Evolutionary conservation across 2,888 invertebrate genomes (phyloP), one percentile per base, ranked within the genome.

Genomic region (Adelphocoris suturalis): DNA sequence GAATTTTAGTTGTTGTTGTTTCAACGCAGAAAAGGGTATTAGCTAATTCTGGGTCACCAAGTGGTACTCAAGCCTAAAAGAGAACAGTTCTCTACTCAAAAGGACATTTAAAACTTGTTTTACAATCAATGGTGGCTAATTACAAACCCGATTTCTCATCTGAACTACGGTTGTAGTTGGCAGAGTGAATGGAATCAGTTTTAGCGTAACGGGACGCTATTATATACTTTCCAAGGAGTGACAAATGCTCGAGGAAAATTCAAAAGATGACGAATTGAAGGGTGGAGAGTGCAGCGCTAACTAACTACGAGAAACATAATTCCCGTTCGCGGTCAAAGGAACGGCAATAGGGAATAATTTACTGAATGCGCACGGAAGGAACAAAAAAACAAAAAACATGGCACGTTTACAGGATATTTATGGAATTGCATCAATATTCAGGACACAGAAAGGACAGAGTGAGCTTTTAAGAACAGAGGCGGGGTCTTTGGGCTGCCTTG

Each of bases 391-490:
- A n/a, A 23, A 23, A 23, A 68, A 13, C 68, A 27, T 68, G 11
- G 68, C 68, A 68, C 68, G 68, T 68, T 23, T 27, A 23, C 12
- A 68, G 23, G 68, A 23, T 68, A 68, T 68, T 68, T 68, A 68
- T 68, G 23, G 68, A 68, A 68, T 23, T 23, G 7, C 23, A 27
- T 68, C 23, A 27, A 68, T 68, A 68, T 68, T 68, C 68, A 23
- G 68, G 23, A 68, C 68, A 68, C 68, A 23, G 61, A 9, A 19
- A 9, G 23, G 19, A 19, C 23, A 23, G 23, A 68, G 68, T 68
- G 68, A 68, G 68, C 68, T 68, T 68, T 68, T 27, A 68, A 27
- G 68, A 68, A 23, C 68, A 68, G 68, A 68, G 68, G 68, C 68
- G 68, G 61, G 19, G 68, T 23, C 68, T 68, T 68, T 61, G 61